These are phyloP conservation scores for Sebastes vulpes DNA, from an alignment of 2,797 vertebrate genomes.

Conservation along the genomic window DNA sequence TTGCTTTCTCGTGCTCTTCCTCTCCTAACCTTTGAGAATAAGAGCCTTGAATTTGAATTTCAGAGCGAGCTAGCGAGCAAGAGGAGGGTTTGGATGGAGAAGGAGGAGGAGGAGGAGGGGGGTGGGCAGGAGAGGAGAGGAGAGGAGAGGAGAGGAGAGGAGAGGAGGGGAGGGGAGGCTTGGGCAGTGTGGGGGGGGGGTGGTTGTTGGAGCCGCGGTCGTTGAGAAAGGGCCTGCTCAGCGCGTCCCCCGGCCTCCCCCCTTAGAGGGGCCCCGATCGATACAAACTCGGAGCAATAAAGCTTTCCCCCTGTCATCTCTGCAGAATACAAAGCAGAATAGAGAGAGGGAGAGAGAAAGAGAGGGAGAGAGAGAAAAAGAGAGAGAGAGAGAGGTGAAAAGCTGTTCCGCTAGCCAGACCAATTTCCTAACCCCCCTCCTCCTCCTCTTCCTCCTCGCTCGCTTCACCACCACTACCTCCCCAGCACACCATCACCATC, in stretches of 20 bases:
- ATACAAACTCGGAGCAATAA: conserved; percentile 96
- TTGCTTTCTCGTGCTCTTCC: conserved; percentile 62
- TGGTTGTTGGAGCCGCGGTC: conserved; percentile 70
- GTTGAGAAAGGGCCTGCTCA: conserved; percentile 85
- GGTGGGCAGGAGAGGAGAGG: neutral
- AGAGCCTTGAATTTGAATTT: conserved; percentile 87
- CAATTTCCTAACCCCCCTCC: conserved; percentile 88
- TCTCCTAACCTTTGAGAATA: conserved; percentile 85
- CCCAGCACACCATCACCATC: conserved; percentile 71
- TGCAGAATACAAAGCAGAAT: conserved; percentile 94
- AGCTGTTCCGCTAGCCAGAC: conserved; percentile 90
- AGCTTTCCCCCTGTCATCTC: conserved; percentile 97
- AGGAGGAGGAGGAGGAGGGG: conserved; percentile 22
- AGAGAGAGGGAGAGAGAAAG: conserved; percentile 82
- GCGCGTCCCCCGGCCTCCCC: conserved; percentile 84
- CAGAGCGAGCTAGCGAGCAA: conserved; percentile 72
- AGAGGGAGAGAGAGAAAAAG: conserved; percentile 75
- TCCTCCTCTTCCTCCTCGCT: conserved; percentile 47
- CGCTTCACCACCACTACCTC: conserved; percentile 68
- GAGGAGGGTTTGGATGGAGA: conserved; percentile 48
- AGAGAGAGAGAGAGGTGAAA: conserved; percentile 86
- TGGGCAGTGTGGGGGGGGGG: conserved; percentile 1
- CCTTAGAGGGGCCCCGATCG: conserved; percentile 91
- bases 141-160: conserved; percentile 5
- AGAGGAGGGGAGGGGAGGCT: neutral